These are phyloP conservation scores for Halichoeres trimaculatus DNA, from an alignment of 2,113 vertebrate genomes.

Conservation along the genomic window DNA sequence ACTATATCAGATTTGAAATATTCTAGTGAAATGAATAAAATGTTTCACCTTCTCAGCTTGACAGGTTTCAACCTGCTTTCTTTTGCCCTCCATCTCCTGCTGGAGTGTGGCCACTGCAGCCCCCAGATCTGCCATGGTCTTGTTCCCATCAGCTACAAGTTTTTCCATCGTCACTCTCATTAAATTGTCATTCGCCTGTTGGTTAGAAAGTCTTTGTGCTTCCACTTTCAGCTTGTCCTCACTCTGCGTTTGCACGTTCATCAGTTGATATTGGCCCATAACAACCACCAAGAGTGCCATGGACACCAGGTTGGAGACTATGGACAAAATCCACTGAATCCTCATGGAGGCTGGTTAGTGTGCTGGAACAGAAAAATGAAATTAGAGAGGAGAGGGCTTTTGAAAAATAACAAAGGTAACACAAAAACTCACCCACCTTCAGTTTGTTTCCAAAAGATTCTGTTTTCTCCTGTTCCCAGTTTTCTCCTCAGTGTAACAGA, in stretches of 20 bases:
- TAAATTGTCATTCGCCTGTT: rapidly evolving
- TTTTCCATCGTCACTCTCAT: background rate
- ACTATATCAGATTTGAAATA: no score
- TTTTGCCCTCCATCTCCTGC: background rate
- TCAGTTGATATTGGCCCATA: background rate
- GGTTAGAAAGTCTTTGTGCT: rapidly evolving
- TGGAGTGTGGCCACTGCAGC: rapidly evolving
- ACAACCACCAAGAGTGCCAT: constrained; percentile 1
- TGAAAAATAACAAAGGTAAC: background rate
- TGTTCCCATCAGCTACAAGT: rapidly evolving
- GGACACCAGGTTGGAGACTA: background rate
- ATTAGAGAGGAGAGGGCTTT: background rate
- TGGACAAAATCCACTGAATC: rapidly evolving
- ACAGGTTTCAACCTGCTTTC: background rate
- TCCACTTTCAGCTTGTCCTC: rapidly evolving
- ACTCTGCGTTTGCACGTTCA: rapidly evolving
- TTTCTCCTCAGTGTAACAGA: background rate
- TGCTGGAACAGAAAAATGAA: background rate
- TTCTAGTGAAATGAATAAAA: background rate
- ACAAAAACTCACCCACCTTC: background rate
- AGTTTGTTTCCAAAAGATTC: background rate
- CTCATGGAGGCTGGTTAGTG: constrained; percentile 29
- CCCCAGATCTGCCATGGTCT: rapidly evolving
- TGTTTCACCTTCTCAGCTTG: constrained; percentile 29
- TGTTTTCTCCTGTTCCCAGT: background rate